phyloP scores from a whole-genome alignment of 2,113 vertebrate species.

The Ciconia boyciana region DNA sequence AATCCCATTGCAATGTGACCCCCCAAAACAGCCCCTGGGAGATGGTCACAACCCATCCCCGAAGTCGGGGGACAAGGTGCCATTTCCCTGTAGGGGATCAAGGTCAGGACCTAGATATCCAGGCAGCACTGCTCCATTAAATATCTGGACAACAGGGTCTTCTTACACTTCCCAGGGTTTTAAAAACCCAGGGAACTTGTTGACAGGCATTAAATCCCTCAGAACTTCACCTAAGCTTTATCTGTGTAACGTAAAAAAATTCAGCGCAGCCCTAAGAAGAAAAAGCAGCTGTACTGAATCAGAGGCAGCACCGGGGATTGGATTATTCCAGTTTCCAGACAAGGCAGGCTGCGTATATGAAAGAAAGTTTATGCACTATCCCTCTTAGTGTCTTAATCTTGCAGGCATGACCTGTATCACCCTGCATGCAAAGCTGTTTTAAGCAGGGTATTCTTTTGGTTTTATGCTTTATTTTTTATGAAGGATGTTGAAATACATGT shows the following conservation, averaged over 20 bases:
- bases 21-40: neutral
- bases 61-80: fast-evolving
- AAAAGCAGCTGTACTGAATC: neutral
- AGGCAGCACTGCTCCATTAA: neutral
- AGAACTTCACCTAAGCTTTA: neutral
- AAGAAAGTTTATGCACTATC: neutral
- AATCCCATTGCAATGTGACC: neutral
- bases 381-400: neutral
- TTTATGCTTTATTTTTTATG: neutral
- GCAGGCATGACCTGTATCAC: neutral
- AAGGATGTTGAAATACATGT: neutral
- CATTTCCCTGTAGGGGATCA: fast-evolving
- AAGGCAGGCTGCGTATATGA: neutral
- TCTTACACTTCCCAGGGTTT: neutral
- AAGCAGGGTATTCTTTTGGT: neutral
- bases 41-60: too few relatives aligned
- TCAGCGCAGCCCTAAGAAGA: neutral
- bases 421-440: neutral
- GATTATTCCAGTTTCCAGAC: neutral
- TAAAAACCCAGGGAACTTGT: neutral
- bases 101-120: neutral
- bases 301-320: fast-evolving
- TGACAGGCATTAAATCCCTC: neutral
- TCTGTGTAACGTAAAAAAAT: neutral
- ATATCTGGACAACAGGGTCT: neutral